Evolutionary conservation across 2,888 invertebrate species (phyloP).

Genomic region (Alentia gelatinosa): DNA sequence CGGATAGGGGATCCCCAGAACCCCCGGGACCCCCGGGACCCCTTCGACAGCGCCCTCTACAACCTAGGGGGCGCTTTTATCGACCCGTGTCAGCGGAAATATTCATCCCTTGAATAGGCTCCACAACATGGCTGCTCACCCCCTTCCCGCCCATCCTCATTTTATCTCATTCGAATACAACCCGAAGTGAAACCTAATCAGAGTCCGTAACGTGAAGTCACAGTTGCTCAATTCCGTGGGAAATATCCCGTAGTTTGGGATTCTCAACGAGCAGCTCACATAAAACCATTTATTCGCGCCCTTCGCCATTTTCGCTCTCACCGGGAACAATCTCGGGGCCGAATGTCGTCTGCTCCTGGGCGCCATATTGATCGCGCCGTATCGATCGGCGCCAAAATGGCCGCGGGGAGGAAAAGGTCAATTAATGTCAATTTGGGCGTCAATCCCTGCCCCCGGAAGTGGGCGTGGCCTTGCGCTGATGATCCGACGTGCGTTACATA

Average conservation of each 20-base stretch:
- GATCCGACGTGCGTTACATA: slow-evolving; percentile 35
- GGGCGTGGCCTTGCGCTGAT: neutral
- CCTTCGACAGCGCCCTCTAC: neutral
- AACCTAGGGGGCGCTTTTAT: slow-evolving; percentile 18
- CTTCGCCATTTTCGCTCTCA: no score
- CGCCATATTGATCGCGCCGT: slow-evolving; percentile 4
- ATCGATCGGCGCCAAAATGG: slow-evolving; percentile 35
- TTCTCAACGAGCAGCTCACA: no score
- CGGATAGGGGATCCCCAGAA: neutral
- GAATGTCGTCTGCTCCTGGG: neutral
- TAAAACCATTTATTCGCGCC: no score
- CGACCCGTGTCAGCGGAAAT: slow-evolving; percentile 8
- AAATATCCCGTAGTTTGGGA: no score
- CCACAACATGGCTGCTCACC: no score
- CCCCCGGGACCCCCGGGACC: neutral
- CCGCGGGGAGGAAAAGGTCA: slow-evolving; percentile 32
- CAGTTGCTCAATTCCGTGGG: no score
- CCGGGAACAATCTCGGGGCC: neutral
- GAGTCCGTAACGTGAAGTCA: no score
- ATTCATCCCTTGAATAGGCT: slow-evolving; percentile 36
- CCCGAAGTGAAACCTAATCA: no score
- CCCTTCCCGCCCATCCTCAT: no score
- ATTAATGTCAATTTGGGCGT: slow-evolving; percentile 40
- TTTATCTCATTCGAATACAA: no score
- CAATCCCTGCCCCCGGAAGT: slow-evolving; percentile 2